Base-by-base conservation (phyloP, 1,140 invertebrate genomes). In the Drosophila prosaltans region DNA sequence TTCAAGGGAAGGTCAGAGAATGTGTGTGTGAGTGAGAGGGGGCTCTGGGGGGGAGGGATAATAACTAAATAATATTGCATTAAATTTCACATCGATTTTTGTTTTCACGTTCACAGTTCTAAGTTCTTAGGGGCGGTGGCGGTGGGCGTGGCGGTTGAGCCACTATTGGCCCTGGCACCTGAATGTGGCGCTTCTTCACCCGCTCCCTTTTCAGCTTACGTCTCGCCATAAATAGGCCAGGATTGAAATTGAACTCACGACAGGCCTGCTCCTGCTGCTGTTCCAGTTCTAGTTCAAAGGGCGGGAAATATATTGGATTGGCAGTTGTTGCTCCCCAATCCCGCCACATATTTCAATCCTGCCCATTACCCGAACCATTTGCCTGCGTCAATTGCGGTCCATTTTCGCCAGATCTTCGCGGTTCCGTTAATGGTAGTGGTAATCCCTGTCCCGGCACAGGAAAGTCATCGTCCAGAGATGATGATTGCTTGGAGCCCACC, bases 401-500 rank as follows among this genome's bases (percentile, higher is more conserved):
- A 6, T 62, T 75, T 45, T 68, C 54, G 26, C 60, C 62, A 63
- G 65, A 54, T 73, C 93, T 91, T 43, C 89, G 71, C 0, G 84
- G 80, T 48, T 91, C 81, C 75, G 94, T 94, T 69, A 94, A 90
- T 11, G 94, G 90, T 48, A 94, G 93, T 39, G 94, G 85, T 58
- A 84, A 30, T 0, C 82, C 82, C 1, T 68, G 62, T 2, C 76
- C 59, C 0, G 68, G 62, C 1, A 65, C 61, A 0, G 68, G 86
- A 78, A 93, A 94, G 79, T 95, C 94, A 70, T 95, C 94, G 61
- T 94, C 94, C 1, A 95, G 92, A 69, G 95, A 95, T 0, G 94
- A 93, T 69, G 95, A 95, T 80, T 95, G 94, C 84, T 95, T 95
- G 1, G 94, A 94, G 26, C 94, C 86, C 73, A 95, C 94, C 71